phyloP scores from a whole-genome alignment of 2,797 vertebrate genomes.

The Chelonia mydas region DNA sequence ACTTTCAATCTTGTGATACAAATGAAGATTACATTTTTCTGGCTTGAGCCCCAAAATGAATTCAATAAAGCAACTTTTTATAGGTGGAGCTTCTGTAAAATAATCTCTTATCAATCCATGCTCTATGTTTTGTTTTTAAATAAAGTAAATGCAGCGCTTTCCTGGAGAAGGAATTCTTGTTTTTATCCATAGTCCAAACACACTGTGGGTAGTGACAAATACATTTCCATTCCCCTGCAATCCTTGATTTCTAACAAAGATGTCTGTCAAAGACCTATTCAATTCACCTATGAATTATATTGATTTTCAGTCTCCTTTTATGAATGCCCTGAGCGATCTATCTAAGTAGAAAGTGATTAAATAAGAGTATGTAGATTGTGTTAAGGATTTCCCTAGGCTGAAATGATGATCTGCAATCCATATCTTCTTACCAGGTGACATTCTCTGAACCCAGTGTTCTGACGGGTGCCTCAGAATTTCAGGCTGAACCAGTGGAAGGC shows the following conservation, averaged over 20 bases:
- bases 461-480: slow-evolving; percentile 86
- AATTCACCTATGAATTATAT: not conserved
- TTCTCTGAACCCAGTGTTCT: slow-evolving; percentile 85
- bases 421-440: slow-evolving; percentile 83
- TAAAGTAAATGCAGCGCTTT: not conserved
- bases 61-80: not conserved
- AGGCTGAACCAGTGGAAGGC: slow-evolving; percentile 91
- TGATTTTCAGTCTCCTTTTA: not conserved
- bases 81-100: not conserved
- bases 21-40: not conserved
- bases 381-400: not conserved
- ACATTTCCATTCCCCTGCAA: no score
- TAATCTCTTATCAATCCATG: not conserved
- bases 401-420: no score
- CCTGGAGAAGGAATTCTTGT: not conserved
- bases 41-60: not conserved
- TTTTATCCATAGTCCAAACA: not conserved
- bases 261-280: not conserved
- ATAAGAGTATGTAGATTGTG: no score
- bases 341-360: not conserved
- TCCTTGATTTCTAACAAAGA: not conserved
- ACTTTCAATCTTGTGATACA: not conserved
- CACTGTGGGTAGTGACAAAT: no score
- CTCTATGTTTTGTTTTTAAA: not conserved
- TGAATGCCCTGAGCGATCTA: not conserved